Evolutionary conservation across 2,888 invertebrate genomes (phyloP), one percentile per base, ranked within the genome.

Genomic region (Cartodere bifasciata): DNA sequence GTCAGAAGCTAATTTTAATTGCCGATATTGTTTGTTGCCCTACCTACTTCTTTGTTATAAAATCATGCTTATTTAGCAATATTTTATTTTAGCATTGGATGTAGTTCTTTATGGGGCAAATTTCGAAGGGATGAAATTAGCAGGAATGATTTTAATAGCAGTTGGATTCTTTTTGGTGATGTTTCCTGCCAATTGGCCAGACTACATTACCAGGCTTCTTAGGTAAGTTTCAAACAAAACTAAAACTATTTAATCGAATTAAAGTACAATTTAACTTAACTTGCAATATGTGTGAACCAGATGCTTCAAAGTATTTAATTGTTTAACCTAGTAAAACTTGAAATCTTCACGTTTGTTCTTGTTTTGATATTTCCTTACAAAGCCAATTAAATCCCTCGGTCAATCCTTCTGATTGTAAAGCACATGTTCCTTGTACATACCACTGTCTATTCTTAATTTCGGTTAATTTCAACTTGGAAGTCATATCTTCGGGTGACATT

Each of bases 181-280:
- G 79, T 83, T 92, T 47, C 92, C 92, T 0, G 87, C 88, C 60
- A 90, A 92, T 65, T 92, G 92, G 92, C 90, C 91, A 1, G 86
- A 90, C 56, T 91, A 90, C 60, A 85, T 91, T 59, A 88, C 87
- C 52, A 71, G 86, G 45, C 67, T 90, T 37, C 67, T 91, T 48
- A 78, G 88, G 87, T 88, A 68, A 63, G 67, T 35, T 12, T 26
- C 6, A 11, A 13, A 20, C 20, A 9, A 5, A 10, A 12, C n/a
- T 13, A 5, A 28, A 34, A 11, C 4, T 17, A 23, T 29, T 22
- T 7, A 6, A 7, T n/a, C 11, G 10, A n/a, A 23, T 23, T 23
- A 10, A 11, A 23, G 5, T 6, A 23, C 6, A 23, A 11, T 23
- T 12, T 21, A 9, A 11, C 2, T 10, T 15, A 27, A 10, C 5